phyloP scores from a whole-genome alignment of 2,888 invertebrate genomes.

The Ophion ellenae region DNA sequence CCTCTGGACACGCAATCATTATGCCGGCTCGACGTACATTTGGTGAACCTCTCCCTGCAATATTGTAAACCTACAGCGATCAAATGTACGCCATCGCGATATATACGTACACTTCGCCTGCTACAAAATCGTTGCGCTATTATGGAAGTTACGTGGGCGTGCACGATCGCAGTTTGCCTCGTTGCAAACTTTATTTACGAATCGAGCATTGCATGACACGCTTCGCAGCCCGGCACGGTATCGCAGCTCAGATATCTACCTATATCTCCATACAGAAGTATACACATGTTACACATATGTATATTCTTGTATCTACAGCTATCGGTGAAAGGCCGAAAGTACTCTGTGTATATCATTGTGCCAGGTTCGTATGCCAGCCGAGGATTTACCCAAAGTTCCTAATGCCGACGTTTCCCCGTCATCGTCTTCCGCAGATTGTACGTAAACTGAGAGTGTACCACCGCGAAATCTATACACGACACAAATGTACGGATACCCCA shows the following conservation, averaged over 20 bases:
- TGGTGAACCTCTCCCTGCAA: conserved; percentile 47
- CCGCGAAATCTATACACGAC: conserved; percentile 6
- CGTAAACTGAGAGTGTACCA: conserved; percentile 4
- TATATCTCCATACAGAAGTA: conserved; percentile 5
- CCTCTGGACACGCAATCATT: conserved; percentile 81
- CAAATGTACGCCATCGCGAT: conserved; percentile 44
- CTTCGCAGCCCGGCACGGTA: conserved; percentile 58
- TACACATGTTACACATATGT: background rate
- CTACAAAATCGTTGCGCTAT: conserved; percentile 81
- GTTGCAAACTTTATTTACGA: conserved; percentile 82
- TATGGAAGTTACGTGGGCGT: conserved; percentile 82
- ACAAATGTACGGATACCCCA: background rate
- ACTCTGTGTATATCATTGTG: conserved; percentile 24
- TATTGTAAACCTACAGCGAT: conserved; percentile 58
- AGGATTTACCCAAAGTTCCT: conserved; percentile 60
- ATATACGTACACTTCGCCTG: conserved; percentile 36
- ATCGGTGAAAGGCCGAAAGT: conserved; percentile 6
- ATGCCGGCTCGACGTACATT: conserved; percentile 70
- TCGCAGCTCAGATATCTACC: conserved; percentile 14
- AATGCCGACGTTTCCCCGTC: conserved; percentile 48
- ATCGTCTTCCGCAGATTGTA: conserved; percentile 16
- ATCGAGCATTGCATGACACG: conserved; percentile 76
- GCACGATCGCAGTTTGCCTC: conserved; percentile 81
- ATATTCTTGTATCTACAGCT: conserved; percentile 23
- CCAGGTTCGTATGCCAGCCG: conserved; percentile 38